phyloP scores from a whole-genome alignment of 2,113 vertebrate genomes.

The Gavia stellata region DNA sequence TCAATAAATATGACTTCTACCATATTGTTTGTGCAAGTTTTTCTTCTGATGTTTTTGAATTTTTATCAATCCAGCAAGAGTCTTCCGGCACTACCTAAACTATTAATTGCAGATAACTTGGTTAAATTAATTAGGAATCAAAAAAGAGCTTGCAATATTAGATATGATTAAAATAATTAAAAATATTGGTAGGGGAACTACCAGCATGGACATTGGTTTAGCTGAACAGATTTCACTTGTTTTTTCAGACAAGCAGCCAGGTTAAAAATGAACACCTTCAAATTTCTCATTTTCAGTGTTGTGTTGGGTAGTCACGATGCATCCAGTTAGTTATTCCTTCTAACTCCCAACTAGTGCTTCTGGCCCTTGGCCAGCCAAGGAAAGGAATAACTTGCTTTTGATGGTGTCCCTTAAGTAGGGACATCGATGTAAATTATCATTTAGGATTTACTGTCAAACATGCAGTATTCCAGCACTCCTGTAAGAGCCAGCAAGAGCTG shows the following conservation, averaged over 20 bases:
- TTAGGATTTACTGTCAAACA: background rate
- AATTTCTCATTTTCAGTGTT: background rate
- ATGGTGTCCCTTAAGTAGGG: background rate
- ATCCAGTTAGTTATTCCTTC: background rate
- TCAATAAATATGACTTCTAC: constrained; percentile 82
- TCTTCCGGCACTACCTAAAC: background rate
- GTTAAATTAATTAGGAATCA: background rate
- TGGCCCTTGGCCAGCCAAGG: background rate
- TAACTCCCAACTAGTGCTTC: background rate
- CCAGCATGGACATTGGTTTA: background rate
- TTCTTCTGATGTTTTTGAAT: constrained; percentile 6
- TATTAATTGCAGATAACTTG: background rate
- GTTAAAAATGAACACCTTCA: background rate
- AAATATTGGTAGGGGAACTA: background rate
- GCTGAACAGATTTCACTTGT: background rate
- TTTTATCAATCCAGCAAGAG: background rate
- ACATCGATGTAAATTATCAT: background rate
- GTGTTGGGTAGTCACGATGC: background rate
- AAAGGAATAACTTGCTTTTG: background rate
- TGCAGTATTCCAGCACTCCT: background rate
- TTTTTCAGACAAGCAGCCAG: background rate
- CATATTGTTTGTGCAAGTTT: constrained; percentile 49
- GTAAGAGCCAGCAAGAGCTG: background rate
- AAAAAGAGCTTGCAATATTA: background rate
- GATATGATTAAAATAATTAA: background rate